Evolutionary conservation across 2,797 vertebrate genomes (phyloP), one percentile per base, ranked within the genome.

Genomic region (Pristis pectinata): DNA sequence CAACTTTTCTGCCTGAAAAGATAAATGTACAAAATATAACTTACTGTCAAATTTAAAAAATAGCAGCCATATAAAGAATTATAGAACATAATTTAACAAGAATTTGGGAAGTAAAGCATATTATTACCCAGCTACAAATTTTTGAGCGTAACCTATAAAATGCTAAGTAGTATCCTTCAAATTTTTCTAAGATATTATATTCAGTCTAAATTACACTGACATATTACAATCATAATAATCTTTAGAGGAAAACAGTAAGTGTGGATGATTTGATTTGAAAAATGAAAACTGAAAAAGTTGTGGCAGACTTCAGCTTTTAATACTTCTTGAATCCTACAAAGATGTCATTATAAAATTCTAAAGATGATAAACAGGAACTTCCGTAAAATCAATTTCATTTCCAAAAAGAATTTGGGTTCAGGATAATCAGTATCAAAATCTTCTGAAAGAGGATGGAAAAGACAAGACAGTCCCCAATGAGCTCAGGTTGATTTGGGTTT

Each of bases 1-100:
- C 95, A 98, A 95, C 92, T 96, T 97, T 95, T 97, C 97, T 95
- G 95, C 96, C 98, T 96, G 95, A 95, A 97, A 96, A 83, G 95
- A 80, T 44, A 53, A 44, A 94, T 11, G 27, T 19, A 91, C 53
- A 82, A 67, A 30, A 53, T 61, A 59, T 87, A 59, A 61, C 83
- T n/a, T 79, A 72, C 22, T 56, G 1, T 64, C 15, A 17, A 41
- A 94, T 41, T 11, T 49, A 87, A 61, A 30, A 87, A 61, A 59
- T 59, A 30, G 30, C 49, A 87, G 11, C 34, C 6, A 82, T 30
- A 49, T 7, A 53, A 49, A 59, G 27, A 59, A 87, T 27, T n/a
- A 15, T 59, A 87, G 85, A 87, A 34, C 17, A 87, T n/a, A 61
- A 15, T 61, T 87, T 87, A 61, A 37, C 6, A 10, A 41, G n/a